Evolutionary conservation across 2,797 vertebrate species (phyloP).

Genomic region (Spatula clypeata): DNA sequence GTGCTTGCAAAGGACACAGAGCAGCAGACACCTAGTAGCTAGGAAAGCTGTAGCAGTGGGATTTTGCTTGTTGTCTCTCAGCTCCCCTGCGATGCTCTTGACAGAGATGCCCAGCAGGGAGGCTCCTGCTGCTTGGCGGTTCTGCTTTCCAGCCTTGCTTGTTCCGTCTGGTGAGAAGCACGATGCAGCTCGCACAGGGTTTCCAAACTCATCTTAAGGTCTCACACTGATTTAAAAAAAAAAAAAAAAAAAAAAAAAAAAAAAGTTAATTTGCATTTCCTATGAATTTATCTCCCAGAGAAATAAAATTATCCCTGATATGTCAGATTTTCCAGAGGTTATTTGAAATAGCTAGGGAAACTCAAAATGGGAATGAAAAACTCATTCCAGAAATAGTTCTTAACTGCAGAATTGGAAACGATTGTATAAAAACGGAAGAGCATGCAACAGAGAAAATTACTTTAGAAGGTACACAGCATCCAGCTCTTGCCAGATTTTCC

Average conservation of each 20-base stretch:
- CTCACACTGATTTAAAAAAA: background rate
- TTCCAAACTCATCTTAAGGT: background rate
- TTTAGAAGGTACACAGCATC: background rate
- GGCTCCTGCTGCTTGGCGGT: background rate
- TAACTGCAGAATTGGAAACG: background rate
- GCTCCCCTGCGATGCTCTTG: background rate
- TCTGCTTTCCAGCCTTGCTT: background rate
- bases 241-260: background rate
- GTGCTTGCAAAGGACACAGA: background rate
- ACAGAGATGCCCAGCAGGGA: background rate
- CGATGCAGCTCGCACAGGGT: fast-evolving
- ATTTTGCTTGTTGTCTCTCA: background rate
- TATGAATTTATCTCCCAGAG: background rate
- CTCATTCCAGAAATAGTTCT: background rate
- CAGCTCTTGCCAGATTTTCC: background rate
- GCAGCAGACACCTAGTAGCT: background rate
- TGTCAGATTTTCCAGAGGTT: background rate
- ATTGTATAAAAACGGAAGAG: background rate
- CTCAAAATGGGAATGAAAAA: background rate
- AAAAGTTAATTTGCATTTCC: background rate
- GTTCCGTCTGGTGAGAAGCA: background rate
- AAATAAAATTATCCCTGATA: background rate
- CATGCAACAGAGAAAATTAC: background rate
- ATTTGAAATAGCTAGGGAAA: background rate
- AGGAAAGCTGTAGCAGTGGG: background rate